Evolutionary conservation across 2,888 invertebrate species (phyloP), one percentile per base, ranked within the genome.

Genomic region (Meghimatium bilineatum): DNA sequence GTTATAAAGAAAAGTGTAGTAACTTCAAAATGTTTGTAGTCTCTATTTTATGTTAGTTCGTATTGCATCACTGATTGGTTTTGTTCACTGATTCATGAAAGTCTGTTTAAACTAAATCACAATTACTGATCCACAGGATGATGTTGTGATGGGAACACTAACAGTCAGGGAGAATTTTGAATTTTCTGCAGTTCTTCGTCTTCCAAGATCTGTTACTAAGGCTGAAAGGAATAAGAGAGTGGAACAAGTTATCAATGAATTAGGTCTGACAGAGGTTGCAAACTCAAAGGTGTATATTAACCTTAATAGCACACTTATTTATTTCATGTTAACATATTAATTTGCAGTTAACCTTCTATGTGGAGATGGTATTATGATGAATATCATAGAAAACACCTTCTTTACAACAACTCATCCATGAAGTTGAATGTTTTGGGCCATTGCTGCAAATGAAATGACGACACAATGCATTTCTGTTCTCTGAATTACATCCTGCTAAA

Each of bases 81-180:
- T 5, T 44, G n/a, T 44, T 44, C 44, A 44, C 12, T 44, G 12
- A 44, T 44, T 12, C 44, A 44, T 44, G 44, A 63, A n/a, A 5
- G n/a, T 23, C n/a, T n/a, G 12, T n/a, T 63, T n/a, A 26, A n/a
- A 63, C n/a, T 63, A 1, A 26, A 52, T n/a, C 26, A 2, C 12
- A 72, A 72, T 38, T 72, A n/a, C 3, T 72, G 10, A 14, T 74
- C 32, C 63, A 36, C 72, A 93, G 93, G 93, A 93, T 89, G 93
- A 93, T 87, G 91, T 93, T 82, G 92, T 93, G 36, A 93, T 93
- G 92, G 93, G 93, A 69, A 93, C 93, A n/a, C 89, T 93, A 77
- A 92, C 92, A 38, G 91, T 93, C 5, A 82, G 91, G 75, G 93
- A 93, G 86, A 93, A 93, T 84, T 90, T 93, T 84, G 86, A 87